phyloP scores from a whole-genome alignment of 2,797 vertebrate species.

The Crax fasciolata region DNA sequence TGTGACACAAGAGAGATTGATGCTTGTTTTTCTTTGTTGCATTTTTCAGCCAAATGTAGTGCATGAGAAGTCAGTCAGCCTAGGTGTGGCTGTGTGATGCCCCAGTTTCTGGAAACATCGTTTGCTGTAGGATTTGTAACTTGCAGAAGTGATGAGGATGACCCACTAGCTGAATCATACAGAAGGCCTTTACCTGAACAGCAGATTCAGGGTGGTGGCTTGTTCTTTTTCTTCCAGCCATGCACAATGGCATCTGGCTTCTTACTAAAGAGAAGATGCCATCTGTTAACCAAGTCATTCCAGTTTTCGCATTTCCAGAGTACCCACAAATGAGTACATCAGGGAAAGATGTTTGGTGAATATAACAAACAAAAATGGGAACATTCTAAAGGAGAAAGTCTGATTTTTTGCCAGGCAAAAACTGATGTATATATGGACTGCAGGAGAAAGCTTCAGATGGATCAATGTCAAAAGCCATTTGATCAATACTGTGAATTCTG shows the following conservation, averaged over 20 bases:
- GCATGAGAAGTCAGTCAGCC: neutral
- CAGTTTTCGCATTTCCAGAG: neutral
- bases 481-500: neutral
- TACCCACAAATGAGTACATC: neutral
- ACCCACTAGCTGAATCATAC: neutral
- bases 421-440: neutral
- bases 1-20: neutral
- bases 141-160: neutral
- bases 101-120: fast-evolving
- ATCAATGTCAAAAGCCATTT: neutral
- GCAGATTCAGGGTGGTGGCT: neutral
- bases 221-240: neutral
- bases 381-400: neutral
- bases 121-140: neutral
- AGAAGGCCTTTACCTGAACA: neutral
- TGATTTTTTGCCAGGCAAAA: neutral
- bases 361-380: neutral
- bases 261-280: neutral
- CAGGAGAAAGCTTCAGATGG: neutral
- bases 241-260: neutral
- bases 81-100: neutral
- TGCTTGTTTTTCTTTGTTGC: neutral
- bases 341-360: neutral
- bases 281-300: neutral
- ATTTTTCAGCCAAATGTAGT: neutral